Conservation (phyloP, 1,140 invertebrate genomes). For the Dysdera silvatica region DNA sequence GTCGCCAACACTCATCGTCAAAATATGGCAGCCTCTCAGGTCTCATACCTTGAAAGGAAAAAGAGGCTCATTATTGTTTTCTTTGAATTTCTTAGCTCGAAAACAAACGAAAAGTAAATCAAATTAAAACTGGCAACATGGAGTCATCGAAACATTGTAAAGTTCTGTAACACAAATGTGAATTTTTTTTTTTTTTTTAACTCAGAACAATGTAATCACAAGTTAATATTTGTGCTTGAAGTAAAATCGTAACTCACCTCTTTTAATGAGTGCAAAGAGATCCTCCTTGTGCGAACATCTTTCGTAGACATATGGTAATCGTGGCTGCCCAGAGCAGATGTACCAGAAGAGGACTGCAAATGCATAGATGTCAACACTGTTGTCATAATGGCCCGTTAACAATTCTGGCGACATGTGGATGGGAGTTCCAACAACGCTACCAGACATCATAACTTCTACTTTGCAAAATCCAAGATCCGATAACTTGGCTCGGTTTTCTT, state of each 20-base stretch:
- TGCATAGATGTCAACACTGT: constrained; percentile 82
- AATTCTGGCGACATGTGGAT: constrained; percentile 90
- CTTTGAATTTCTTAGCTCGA: no score
- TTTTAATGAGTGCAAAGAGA: constrained; percentile 16
- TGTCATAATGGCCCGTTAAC: constrained; percentile 69
- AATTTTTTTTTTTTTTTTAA: no score
- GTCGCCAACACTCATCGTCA: constrained; percentile 68
- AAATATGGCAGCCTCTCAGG: constrained; percentile 69
- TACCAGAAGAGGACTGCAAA: constrained; percentile 90
- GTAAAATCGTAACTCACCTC: no score
- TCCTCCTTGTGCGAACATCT: constrained; percentile 74
- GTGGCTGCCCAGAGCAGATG: constrained; percentile 71
- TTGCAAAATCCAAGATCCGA: constrained; percentile 88
- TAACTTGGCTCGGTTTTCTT: constrained; percentile 64
- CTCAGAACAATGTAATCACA: no score
- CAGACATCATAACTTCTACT: constrained; percentile 82
- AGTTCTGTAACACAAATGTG: no score
- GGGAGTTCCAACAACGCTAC: constrained; percentile 73
- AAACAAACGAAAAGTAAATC: no score
- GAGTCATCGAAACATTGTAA: no score
- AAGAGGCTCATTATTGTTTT: neutral
- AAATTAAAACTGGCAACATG: neutral
- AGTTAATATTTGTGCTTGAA: no score
- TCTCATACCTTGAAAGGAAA: constrained; percentile 48
- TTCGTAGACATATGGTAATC: constrained; percentile 70